Evolutionary conservation across 2,797 vertebrate genomes (phyloP).

Genomic region (Prionace glauca): DNA sequence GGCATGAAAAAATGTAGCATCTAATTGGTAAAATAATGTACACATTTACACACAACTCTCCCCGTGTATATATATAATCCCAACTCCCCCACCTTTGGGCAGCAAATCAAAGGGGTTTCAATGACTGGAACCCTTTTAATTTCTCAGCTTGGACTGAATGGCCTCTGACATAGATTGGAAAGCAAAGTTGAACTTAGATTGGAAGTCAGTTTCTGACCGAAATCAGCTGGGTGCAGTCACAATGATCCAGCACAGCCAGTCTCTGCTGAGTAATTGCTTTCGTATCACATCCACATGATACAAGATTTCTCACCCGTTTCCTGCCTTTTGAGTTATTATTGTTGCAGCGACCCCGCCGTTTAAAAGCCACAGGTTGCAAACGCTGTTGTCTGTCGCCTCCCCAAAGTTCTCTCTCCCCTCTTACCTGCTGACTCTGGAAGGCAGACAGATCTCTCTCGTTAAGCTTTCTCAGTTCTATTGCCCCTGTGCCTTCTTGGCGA

Average conservation of each 20-base stretch:
- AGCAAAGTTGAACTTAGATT: not conserved
- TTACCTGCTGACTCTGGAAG: not conserved
- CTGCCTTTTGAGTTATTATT: not conserved
- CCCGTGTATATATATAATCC: too few species aligned
- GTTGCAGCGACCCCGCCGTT: not conserved
- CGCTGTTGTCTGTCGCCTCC: not conserved
- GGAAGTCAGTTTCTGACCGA: not conserved
- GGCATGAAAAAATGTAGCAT: not conserved
- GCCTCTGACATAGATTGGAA: not conserved
- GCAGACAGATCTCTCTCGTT: too few species aligned
- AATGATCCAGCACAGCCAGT: not conserved
- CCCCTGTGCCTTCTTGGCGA: too few species aligned
- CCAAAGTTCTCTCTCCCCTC: not conserved
- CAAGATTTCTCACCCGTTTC: not conserved
- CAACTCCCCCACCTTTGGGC: not conserved
- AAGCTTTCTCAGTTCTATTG: too few species aligned
- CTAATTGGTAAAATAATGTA: too few species aligned
- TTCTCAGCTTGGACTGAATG: not conserved
- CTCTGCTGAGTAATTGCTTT: not conserved
- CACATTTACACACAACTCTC: too few species aligned
- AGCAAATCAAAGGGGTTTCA: not conserved
- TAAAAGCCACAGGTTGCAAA: not conserved
- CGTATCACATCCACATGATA: not conserved
- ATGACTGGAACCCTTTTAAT: not conserved
- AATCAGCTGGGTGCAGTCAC: not conserved